Evolutionary conservation across 2,113 vertebrate species (phyloP).

Genomic region (Zosterops hypoxanthus): DNA sequence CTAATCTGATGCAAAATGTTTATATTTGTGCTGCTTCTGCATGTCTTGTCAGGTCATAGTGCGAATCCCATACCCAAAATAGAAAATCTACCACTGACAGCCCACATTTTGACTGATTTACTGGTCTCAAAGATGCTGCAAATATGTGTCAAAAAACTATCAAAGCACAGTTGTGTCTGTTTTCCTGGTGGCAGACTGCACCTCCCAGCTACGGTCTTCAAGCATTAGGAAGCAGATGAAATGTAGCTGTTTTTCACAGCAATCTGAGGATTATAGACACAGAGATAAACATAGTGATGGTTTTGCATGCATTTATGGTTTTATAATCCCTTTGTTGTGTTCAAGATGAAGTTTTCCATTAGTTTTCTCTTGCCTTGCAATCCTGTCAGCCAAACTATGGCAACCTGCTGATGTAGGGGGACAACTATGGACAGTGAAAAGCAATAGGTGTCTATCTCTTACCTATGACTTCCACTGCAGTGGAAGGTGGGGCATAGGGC

Average conservation of each 20-base stretch:
- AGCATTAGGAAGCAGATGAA: background rate
- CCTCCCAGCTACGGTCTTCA: background rate
- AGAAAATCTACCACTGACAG: background rate
- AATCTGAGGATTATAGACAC: background rate
- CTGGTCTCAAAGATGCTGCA: background rate
- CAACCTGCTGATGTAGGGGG: background rate
- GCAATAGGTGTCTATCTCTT: background rate
- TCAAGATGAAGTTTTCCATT: background rate
- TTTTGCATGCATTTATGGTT: background rate
- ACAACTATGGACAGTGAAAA: background rate
- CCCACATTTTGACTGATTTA: background rate
- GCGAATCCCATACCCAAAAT: background rate
- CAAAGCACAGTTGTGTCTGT: background rate
- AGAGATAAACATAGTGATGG: background rate
- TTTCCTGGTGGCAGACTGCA: background rate
- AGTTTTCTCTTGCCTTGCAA: background rate
- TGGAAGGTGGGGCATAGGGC: background rate
- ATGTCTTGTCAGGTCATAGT: fast-evolving
- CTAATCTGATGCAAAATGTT: background rate
- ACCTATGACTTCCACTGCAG: fast-evolving
- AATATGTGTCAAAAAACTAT: background rate
- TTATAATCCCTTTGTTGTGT: background rate
- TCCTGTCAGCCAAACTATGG: background rate
- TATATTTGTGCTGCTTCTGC: background rate
- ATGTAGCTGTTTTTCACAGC: background rate